A percentile compares a stretch with the other conserved stretches of the same genome.
Conservation (phyloP, 2,113 vertebrate species). For the Cephalopholis sonnerati region DNA sequence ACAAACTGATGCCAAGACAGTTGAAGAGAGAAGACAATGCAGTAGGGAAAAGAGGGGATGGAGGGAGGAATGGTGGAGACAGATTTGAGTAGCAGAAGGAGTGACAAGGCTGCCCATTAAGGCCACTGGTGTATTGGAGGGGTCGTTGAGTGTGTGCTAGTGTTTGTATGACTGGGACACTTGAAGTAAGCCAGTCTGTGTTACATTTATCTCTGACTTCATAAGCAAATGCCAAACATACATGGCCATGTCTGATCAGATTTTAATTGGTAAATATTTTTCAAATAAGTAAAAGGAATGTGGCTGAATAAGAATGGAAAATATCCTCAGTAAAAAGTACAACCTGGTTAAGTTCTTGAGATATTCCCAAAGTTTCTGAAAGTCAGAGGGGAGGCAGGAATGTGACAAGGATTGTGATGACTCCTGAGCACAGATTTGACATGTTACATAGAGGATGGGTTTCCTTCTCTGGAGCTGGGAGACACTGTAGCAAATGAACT, state of each 20-base stretch:
- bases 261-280: background rate
- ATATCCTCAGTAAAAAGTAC: conserved; percentile 24
- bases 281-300: background rate
- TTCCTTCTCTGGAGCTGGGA: conserved; percentile 62
- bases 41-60: background rate
- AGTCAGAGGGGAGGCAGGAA: conserved; percentile 40
- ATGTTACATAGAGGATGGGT: conserved; percentile 58
- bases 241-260: background rate
- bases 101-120: conserved; percentile 45
- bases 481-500: conserved; percentile 71
- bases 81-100: conserved; percentile 35
- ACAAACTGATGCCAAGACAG: conserved; percentile 53
- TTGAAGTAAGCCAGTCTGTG: background rate
- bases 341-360: conserved; percentile 29
- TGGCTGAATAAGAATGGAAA: background rate
- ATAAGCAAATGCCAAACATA: background rate
- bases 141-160: background rate
- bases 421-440: conserved; percentile 67
- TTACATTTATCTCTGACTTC: background rate
- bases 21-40: conserved; percentile 23
- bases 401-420: conserved; percentile 55
- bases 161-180: conserved; percentile 27
- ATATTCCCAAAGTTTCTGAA: conserved; percentile 56
- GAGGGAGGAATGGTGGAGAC: background rate
- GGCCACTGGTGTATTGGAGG: conserved; percentile 19